Conservation (phyloP, 2,888 invertebrate genomes). For the Eurois occulta region DNA sequence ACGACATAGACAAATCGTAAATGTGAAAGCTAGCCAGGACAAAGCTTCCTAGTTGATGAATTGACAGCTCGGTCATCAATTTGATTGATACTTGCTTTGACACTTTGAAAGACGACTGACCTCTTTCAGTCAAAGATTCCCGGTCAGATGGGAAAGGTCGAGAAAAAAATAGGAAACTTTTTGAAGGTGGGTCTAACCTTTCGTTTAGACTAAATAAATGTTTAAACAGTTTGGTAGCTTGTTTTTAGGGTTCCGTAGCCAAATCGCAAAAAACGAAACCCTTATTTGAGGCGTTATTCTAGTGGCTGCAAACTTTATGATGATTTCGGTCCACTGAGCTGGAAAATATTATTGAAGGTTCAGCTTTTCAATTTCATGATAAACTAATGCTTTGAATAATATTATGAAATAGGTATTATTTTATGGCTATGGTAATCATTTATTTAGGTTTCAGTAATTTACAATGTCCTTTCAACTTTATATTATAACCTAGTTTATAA, state of each 20-base stretch:
- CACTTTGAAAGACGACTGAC: constrained; percentile 8
- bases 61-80: constrained; percentile 5
- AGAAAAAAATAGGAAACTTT: background rate
- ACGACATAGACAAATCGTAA: constrained; percentile 11
- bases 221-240: background rate
- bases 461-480: background rate
- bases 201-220: background rate
- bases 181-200: background rate
- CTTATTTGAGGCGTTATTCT: no score
- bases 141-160: background rate
- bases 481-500: background rate
- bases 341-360: background rate
- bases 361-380: background rate
- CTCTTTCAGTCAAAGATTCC: background rate
- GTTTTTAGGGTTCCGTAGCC: no score
- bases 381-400: background rate
- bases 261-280: no score
- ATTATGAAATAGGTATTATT: background rate
- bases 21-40: background rate
- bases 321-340: background rate
- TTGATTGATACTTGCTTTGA: constrained; percentile 13
- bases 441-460: background rate
- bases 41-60: constrained; percentile 14
- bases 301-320: no score
- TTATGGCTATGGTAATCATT: background rate